Percentiles rank a stretch among this genome's conserved stretches.
Conservation (phyloP, 92 coral and sea anemone species). For the Ricordea florida region DNA sequence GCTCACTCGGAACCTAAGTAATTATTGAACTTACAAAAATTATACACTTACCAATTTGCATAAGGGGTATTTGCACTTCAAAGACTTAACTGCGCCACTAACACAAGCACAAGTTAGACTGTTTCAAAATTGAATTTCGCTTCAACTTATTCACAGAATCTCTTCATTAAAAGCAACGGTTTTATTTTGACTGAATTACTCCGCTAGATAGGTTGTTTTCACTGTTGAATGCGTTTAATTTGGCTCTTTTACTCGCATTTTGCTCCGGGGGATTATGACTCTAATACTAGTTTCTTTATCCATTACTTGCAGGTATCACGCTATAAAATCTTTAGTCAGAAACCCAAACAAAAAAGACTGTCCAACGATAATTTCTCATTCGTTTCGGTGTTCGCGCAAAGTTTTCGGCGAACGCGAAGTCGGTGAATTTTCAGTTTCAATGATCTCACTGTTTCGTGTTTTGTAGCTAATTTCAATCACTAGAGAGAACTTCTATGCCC, state of each 20-base stretch:
- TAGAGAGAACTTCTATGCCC: too few relatives aligned
- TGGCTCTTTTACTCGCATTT: neutral
- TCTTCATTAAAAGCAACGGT: neutral
- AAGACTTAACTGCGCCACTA: constrained; percentile 6
- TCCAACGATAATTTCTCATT: too few relatives aligned
- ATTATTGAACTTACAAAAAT: constrained; percentile 17
- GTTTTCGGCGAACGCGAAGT: too few relatives aligned
- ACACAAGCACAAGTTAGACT: neutral
- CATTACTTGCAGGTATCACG: neutral
- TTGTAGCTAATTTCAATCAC: too few relatives aligned
- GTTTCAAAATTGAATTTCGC: neutral
- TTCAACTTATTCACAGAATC: too few relatives aligned
- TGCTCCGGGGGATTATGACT: constrained; percentile 20
- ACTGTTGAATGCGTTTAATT: neutral
- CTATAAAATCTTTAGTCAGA: neutral
- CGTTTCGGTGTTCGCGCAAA: too few relatives aligned
- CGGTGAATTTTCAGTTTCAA: too few relatives aligned
- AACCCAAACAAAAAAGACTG: constrained; percentile 21
- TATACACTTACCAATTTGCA: constrained; percentile 47
- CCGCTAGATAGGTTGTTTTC: neutral
- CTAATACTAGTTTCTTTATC: too few relatives aligned
- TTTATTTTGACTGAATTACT: neutral
- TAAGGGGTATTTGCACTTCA: constrained; percentile 47
- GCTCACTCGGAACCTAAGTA: constrained; percentile 34
- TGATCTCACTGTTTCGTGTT: too few relatives aligned